A percentile compares a stretch with the other conserved stretches of the same genome.
These are phyloP conservation scores for Matsumurasca onukii DNA, from an alignment of 1,140 invertebrate genomes.

Conservation along the genomic window DNA sequence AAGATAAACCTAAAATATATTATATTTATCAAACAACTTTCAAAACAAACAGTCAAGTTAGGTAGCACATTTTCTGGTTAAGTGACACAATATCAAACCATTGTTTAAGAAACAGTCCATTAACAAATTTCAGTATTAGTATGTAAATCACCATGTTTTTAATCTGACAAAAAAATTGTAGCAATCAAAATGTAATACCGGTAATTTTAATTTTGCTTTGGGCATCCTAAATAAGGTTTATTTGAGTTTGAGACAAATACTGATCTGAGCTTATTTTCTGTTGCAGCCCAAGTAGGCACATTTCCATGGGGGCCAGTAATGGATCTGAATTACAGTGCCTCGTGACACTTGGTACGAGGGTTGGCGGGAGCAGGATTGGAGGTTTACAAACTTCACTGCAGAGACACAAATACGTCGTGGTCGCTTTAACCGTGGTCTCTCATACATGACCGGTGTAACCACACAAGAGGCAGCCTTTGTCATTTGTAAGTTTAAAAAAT, in stretches of 20 bases:
- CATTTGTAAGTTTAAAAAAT: constrained; percentile 70
- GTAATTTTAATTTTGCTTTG: too few relatives aligned
- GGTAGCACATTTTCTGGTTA: too few relatives aligned
- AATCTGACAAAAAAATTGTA: too few relatives aligned
- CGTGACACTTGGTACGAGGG: constrained; percentile 77
- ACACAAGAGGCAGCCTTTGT: constrained; percentile 86
- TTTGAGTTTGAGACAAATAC: too few relatives aligned
- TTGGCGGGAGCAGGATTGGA: constrained; percentile 79
- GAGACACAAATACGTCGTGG: constrained; percentile 66
- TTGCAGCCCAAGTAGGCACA: constrained; percentile 80
- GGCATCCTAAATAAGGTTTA: too few relatives aligned
- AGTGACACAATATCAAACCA: too few relatives aligned
- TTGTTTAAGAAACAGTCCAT: too few relatives aligned
- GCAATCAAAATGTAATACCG: too few relatives aligned
- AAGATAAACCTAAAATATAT: too few relatives aligned
- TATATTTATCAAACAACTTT: too few relatives aligned
- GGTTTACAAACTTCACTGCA: constrained; percentile 75
- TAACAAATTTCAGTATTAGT: background rate
- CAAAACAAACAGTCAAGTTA: too few relatives aligned
- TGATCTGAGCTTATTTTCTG: constrained; percentile 72
- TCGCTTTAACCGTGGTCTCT: constrained; percentile 68
- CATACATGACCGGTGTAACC: constrained; percentile 88
- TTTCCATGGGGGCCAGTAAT: constrained; percentile 93
- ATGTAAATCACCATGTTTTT: background rate
- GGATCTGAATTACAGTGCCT: constrained; percentile 80